A percentile compares a stretch with the other conserved stretches of the same genome.
Evolutionary conservation across 2,797 vertebrate genomes (phyloP).

Genomic region (Pseudochirops corinnae): DNA sequence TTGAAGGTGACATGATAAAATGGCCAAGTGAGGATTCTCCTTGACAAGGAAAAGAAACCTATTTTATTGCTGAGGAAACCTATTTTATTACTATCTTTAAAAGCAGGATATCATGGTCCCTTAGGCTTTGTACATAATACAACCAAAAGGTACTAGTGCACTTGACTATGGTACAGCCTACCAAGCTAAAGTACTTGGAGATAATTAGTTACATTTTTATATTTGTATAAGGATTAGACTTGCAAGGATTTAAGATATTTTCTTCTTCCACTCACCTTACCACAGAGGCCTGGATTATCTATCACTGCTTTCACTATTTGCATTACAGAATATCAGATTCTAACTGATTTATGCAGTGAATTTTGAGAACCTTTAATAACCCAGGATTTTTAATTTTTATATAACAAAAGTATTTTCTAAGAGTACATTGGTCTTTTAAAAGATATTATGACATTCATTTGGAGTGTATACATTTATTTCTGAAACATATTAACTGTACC

Average conservation of each 20-base stretch:
- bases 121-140: conserved; percentile 32
- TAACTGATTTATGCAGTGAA: conserved; percentile 56
- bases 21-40: background rate
- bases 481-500: conserved; percentile 50
- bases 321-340: conserved; percentile 66
- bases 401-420: conserved; percentile 75
- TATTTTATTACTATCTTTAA: conserved; percentile 39
- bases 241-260: conserved; percentile 45
- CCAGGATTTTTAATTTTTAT: conserved; percentile 74
- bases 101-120: conserved; percentile 11
- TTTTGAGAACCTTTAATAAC: conserved; percentile 78
- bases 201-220: conserved; percentile 40
- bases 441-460: conserved; percentile 69
- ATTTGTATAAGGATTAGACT: conserved; percentile 40
- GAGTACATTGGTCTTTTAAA: conserved; percentile 68
- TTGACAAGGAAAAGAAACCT: background rate
- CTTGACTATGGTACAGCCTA: background rate
- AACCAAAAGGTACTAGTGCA: background rate
- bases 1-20: conserved; percentile 19
- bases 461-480: conserved; percentile 65
- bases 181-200: background rate
- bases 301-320: background rate
- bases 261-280: conserved; percentile 55
- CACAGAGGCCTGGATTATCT: conserved; percentile 1
- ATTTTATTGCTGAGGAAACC: conserved; percentile 7